Evolutionary conservation across 2,888 invertebrate species (phyloP), one percentile per base, ranked within the genome.

Genomic region (Zeuzera pyrina): DNA sequence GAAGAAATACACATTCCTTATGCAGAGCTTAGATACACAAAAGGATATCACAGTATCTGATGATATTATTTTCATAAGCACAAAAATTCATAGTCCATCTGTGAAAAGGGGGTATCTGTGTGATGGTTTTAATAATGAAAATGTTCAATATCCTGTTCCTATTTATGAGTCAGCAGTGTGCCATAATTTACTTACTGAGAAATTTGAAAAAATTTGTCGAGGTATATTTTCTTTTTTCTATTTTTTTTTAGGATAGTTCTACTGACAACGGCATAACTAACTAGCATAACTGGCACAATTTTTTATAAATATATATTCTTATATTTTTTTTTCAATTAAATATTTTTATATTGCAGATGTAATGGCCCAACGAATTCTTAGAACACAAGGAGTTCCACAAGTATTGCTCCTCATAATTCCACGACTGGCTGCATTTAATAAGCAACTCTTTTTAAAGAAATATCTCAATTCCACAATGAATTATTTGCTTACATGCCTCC

Each of bases 351-450:
- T 77, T 76, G 55, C 81, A 57, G 89, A 92, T 73, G 91, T 95
- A 2, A 86, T 97, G 73, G 88, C 89, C 23, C 94, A 95, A 53
- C 87, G 92, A 35, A 71, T 85, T 31, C 89, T 91, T 0, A 89
- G 91, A 49, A 92, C 91, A 30, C 81, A 87, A 3, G 91, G 93
- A 61, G 93, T 97, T 12, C 97, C 97, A 47, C 93, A 94, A 57
- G 90, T 93, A 0, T 71, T 99, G 8, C 86, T 98, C 35, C 89
- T 91, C 22, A 88, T 98, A 29, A 83, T 98, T 37, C 98, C 98
- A 1, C 87, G 97, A 43, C 74, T 98, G 31, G 97, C 97, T 3
- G 95, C 97, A n/a, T 97, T 98, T 55, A 91, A 95, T 62, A 91
- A 90, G 37, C 88, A 90, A 3, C 86, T 87, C 35, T 98, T 97